phyloP scores from a whole-genome alignment of 2,113 vertebrate genomes.

The Nestor notabilis region DNA sequence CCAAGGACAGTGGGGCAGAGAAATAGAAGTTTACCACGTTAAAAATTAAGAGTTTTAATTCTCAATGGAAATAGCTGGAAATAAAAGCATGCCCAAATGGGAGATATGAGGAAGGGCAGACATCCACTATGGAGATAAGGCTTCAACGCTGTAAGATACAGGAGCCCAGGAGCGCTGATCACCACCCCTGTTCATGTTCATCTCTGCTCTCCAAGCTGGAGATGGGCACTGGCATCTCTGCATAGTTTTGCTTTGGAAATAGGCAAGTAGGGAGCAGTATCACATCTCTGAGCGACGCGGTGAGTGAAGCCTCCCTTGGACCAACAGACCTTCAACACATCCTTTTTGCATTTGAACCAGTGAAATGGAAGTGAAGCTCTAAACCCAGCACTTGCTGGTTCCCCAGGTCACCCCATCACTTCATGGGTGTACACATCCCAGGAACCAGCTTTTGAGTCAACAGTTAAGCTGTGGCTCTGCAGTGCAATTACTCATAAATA shows the following conservation, averaged over 20 bases:
- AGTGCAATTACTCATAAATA: neutral
- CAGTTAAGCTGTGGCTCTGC: neutral
- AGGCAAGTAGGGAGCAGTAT: neutral
- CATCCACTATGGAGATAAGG: neutral
- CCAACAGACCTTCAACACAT: neutral
- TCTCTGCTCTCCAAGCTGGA: neutral
- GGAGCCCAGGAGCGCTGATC: neutral
- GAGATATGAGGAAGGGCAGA: neutral
- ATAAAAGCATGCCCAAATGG: neutral
- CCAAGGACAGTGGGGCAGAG: neutral
- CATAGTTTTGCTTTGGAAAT: neutral
- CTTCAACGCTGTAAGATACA: neutral
- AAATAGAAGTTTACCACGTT: neutral
- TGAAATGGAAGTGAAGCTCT: neutral
- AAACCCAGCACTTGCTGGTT: neutral
- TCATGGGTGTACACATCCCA: neutral
- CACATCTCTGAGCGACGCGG: neutral
- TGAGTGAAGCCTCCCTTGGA: accelerated
- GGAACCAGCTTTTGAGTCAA: accelerated
- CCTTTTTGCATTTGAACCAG: neutral
- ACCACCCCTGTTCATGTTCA: accelerated
- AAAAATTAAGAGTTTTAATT: neutral
- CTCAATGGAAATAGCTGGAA: neutral
- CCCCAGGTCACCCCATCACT: neutral
- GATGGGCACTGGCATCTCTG: neutral